Percentiles rank a stretch among this genome's conserved stretches.
phyloP scores from a whole-genome alignment of 1,140 invertebrate genomes.

The Planococcus citri region DNA sequence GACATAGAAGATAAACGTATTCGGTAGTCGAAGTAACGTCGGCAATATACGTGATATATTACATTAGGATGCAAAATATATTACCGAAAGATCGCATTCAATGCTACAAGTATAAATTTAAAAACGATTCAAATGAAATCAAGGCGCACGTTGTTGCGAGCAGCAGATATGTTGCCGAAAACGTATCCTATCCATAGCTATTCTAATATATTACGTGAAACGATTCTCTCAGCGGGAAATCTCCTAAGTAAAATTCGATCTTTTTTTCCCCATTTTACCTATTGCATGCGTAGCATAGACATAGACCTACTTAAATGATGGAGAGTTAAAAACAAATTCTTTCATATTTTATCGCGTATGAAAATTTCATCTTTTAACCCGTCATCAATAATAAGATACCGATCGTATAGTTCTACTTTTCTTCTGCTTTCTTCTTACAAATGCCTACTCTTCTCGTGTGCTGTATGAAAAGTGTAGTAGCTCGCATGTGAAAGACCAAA shows the following conservation, averaged over 20 bases:
- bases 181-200: not conserved
- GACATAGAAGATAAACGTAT: constrained; percentile 17
- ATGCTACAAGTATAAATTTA: constrained; percentile 19
- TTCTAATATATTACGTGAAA: constrained; percentile 18
- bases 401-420: too few relatives aligned
- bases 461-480: too few relatives aligned
- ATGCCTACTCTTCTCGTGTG: too few relatives aligned
- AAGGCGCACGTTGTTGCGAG: constrained; percentile 16
- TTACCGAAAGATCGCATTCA: constrained; percentile 16
- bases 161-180: constrained; percentile 15
- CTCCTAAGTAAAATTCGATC: constrained; percentile 15
- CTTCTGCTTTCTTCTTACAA: too few relatives aligned
- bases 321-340: constrained; percentile 2
- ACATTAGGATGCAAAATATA: constrained; percentile 20
- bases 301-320: not conserved
- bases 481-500: too few relatives aligned
- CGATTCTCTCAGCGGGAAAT: constrained; percentile 17
- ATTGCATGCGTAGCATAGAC: too few relatives aligned
- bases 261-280: not conserved
- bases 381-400: too few relatives aligned
- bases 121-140: constrained; percentile 19
- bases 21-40: constrained; percentile 17
- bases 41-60: constrained; percentile 20
- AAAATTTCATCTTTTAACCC: not conserved
- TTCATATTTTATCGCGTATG: not conserved